Base-by-base conservation (phyloP, 2,797 vertebrate species). In the Dendrocincla fuliginosa region DNA sequence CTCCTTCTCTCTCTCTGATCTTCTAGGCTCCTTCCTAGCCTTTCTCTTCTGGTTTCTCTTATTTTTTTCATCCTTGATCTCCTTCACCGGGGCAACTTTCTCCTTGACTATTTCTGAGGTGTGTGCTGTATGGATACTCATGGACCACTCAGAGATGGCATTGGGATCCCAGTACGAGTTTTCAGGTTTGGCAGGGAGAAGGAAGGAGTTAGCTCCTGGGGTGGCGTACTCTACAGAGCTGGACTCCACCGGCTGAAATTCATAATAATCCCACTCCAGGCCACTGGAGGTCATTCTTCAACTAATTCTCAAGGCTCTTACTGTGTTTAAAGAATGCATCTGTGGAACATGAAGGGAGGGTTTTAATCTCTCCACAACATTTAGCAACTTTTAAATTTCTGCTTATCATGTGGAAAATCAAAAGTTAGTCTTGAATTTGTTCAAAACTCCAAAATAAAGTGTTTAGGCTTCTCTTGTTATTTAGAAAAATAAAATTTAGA, bases 231-330 rank as follows among this genome's bases (percentile, higher is more conserved):
- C 96, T 96, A 97, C 95, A 97, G 97, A 98, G 97, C 97, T 97
- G 95, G 96, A 95, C 95, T 97, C 98, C 97, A 97, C 88, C 16
- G 98, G 98, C 76, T 98, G 98, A 95, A 98, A 98, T 95, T 98
- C 98, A 97, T 98, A 97, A 98, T 98, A 98, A 98, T 99, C 98
- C 98, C 98, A 98, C 96, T 98, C 98, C 95, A 98, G 97, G 97
- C 98, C 98, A 98, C 98, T 98, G 97, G 98, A 98, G 97, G 98
- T 98, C 98, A 99, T 98, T 97, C 97, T 97, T 98, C 97, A 97
- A 97, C 97, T 98, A 97, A 97, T 96, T 95, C 95, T 97, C 94
- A 97, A 20, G 74, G 89, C 76, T 96, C 90, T 96, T 94, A 92
- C 70, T 1, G 32, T 89, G 91, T 81, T 93, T 94, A 97, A 93